phyloP scores from a whole-genome alignment of 2,888 invertebrate genomes.

The Carterocephalus palaemon region DNA sequence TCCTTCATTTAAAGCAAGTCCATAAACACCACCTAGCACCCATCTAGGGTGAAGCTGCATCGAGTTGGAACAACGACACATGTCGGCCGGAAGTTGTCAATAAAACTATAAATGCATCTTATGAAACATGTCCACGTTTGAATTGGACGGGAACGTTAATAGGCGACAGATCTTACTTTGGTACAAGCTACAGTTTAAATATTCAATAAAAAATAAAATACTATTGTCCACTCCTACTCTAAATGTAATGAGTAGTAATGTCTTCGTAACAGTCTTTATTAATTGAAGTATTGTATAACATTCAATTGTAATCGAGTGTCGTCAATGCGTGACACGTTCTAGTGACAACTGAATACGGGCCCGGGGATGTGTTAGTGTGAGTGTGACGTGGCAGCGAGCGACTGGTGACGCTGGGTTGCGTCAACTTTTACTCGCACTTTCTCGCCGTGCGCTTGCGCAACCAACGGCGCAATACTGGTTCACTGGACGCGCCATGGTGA shows the following conservation, averaged over 20 bases:
- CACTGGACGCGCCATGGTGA: slow-evolving; percentile 52
- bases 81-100: slow-evolving; percentile 19
- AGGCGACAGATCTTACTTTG: slow-evolving; percentile 1
- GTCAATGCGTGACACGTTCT: slow-evolving; percentile 55
- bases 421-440: slow-evolving; percentile 80
- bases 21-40: background rate
- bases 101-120: slow-evolving; percentile 25
- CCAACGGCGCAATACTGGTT: slow-evolving; percentile 63
- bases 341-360: slow-evolving; percentile 22
- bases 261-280: slow-evolving; percentile 42
- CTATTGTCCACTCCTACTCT: slow-evolving; percentile 20
- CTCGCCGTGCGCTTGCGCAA: slow-evolving; percentile 74
- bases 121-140: slow-evolving; percentile 9
- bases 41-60: slow-evolving; percentile 10
- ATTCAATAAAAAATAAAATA: slow-evolving; percentile 9
- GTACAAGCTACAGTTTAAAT: slow-evolving; percentile 4
- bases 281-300: slow-evolving; percentile 60
- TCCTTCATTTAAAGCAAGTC: slow-evolving; percentile 5
- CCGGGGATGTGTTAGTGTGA: slow-evolving; percentile 31
- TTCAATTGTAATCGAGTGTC: slow-evolving; percentile 62
- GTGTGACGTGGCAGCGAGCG: slow-evolving; percentile 45
- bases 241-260: slow-evolving; percentile 34
- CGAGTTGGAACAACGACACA: slow-evolving; percentile 10
- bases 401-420: slow-evolving; percentile 70
- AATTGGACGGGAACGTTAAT: slow-evolving; percentile 20